These are phyloP conservation scores for Lapara coniferarum DNA, from an alignment of 2,888 invertebrate species.

Conservation along the genomic window DNA sequence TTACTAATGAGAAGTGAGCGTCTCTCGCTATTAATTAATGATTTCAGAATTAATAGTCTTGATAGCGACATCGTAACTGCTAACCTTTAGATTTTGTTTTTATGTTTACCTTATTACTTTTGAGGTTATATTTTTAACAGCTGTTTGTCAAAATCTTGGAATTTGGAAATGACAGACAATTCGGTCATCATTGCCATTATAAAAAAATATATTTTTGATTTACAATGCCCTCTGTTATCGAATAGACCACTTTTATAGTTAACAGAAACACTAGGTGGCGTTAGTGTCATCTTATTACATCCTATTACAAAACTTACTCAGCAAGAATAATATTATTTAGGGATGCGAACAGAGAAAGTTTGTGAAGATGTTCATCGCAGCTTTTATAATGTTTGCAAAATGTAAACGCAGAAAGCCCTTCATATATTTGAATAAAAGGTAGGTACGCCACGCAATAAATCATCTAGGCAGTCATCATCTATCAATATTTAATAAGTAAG, in stretches of 20 bases:
- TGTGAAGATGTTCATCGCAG: too few species aligned
- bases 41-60: slow-evolving; percentile 47
- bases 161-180: not conserved
- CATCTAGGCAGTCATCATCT: too few species aligned
- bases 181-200: not conserved
- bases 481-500: too few species aligned
- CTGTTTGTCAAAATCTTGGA: slow-evolving; percentile 5
- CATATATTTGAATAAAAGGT: too few species aligned
- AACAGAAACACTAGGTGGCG: not conserved
- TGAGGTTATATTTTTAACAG: slow-evolving; percentile 7
- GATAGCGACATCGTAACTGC: slow-evolving; percentile 50
- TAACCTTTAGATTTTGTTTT: slow-evolving; percentile 18
- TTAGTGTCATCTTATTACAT: not conserved
- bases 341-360: too few species aligned
- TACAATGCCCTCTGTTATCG: not conserved
- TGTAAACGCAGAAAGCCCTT: too few species aligned
- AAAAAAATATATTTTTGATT: not conserved
- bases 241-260: not conserved
- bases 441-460: too few species aligned
- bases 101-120: not conserved
- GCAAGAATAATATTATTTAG: not conserved
- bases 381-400: too few species aligned
- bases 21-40: slow-evolving; percentile 50
- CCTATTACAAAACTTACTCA: not conserved
- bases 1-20: slow-evolving; percentile 43